Percentiles rank a stretch among this genome's conserved stretches.
Conservation (phyloP, 1,140 invertebrate genomes). For the Galendromus occidentalis region DNA sequence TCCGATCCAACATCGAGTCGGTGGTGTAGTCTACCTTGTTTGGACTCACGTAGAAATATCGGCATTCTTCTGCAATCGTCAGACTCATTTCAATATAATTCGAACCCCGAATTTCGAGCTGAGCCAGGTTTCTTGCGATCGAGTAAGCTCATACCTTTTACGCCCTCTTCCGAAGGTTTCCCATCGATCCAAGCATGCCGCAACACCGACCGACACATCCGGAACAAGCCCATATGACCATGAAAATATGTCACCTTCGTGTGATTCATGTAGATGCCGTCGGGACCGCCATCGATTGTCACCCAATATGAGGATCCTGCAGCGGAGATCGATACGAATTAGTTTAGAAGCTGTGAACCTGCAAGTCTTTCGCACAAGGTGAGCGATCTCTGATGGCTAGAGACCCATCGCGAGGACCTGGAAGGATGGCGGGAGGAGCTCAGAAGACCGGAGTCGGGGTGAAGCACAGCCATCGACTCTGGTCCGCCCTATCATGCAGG, state of each 20-base stretch:
- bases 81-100: not conserved
- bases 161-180: not conserved
- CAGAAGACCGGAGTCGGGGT: not conserved
- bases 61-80: slow-evolving; percentile 34
- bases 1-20: slow-evolving; percentile 35
- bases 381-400: not conserved
- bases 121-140: too few relatives aligned
- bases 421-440: not conserved
- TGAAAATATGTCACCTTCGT: slow-evolving; percentile 7
- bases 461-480: not conserved
- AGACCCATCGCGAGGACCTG: not conserved
- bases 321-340: not conserved
- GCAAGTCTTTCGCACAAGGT: too few relatives aligned
- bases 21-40: slow-evolving; percentile 30
- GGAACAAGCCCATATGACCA: slow-evolving; percentile 8
- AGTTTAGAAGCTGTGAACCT: not conserved
- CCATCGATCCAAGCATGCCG: not conserved
- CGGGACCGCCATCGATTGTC: not conserved
- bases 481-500: too few relatives aligned
- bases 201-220: slow-evolving; percentile 2
- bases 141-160: not conserved
- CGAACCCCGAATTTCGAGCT: too few relatives aligned
- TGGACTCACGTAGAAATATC: slow-evolving; percentile 39
- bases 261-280: not conserved
- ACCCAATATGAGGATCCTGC: slow-evolving; percentile 3